These are phyloP conservation scores for Ophioninae sp. DNA, from an alignment of 2,888 invertebrate genomes.

Conservation along the genomic window DNA sequence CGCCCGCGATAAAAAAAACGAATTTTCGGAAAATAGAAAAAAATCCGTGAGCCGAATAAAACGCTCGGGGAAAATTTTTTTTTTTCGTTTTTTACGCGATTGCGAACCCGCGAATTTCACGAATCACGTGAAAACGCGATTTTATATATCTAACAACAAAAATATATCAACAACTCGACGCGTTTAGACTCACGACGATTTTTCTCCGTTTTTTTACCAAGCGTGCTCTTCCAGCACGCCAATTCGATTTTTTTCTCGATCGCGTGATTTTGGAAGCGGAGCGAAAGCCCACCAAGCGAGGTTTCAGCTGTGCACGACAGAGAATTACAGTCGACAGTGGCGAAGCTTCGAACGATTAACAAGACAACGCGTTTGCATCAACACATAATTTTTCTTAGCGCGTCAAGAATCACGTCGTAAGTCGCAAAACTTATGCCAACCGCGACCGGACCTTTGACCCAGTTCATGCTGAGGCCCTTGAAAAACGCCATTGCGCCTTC, in stretches of 20 bases:
- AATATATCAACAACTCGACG: neutral
- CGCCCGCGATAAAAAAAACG: neutral
- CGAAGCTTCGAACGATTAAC: neutral
- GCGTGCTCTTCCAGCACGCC: neutral
- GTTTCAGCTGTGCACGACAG: neutral
- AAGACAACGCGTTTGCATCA: constrained; percentile 18
- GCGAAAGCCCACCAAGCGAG: neutral
- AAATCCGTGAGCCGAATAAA: too few species aligned
- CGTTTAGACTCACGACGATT: neutral
- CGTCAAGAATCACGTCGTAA: constrained; percentile 90
- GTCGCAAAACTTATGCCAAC: constrained; percentile 98
- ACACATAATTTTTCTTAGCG: constrained; percentile 81
- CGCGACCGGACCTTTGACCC: constrained; percentile 96
- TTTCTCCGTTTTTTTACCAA: neutral
- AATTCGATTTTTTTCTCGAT: neutral
- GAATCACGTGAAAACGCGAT: too few species aligned
- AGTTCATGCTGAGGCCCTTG: constrained; percentile 99
- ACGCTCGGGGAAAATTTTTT: neutral
- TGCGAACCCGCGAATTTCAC: too few species aligned
- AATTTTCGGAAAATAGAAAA: neutral
- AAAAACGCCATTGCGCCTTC: constrained; percentile 97
- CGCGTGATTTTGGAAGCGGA: neutral
- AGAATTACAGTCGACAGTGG: neutral
- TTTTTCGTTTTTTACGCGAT: neutral
- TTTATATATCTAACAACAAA: constrained; percentile 38